Base-by-base conservation (phyloP, 2,113 vertebrate species). In the Pontoporia blainvillei region DNA sequence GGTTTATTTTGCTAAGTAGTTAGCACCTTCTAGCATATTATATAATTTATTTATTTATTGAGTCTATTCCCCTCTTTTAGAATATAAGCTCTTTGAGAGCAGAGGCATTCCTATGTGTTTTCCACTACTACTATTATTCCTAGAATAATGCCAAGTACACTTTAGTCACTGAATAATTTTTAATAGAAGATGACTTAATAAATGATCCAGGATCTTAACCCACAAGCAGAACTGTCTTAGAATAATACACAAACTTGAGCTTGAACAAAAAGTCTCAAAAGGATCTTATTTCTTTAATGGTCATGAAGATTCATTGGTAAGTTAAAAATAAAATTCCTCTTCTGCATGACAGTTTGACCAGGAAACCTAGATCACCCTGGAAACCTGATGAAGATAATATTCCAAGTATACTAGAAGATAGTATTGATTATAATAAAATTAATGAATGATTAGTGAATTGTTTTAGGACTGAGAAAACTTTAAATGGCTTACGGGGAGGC, bases 261-360 rank as follows among this genome's bases (percentile, higher is more conserved):
- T 71, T 91, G 34, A 95, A 79, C 34, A 61, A 20, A 64, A 91
- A 78, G 8, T 69, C 81, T 95, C 94, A 79, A 91, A 79, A 71
- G 29, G 39, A 9, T 78, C 52, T 85, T 79, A 85, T 23, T 79
- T 84, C 49, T 88, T 94, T 81, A 94, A 44, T 29, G 12, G 11
- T 27, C 15, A 23, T 72, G n/a, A 52, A 6, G 5, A 61, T 79
- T 17, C n/a, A 44, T 44, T 15, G 15, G 3, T 72, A 86, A 86
- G 17, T 72, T 76, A 57, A 86, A 81, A 62, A 86, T 71, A 79
- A 90, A 75, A 67, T 71, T 54, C 27, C 18, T 67, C 61, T 52
- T 54, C 41, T 72, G 29, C 18, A 8, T 64, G 41, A 57, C 54
- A 73, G 0, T 81, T 91, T 81, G 82, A 49, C 83, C 73, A 86